These are phyloP conservation scores for Herpailurus yagouaroundi DNA, from an alignment of 2,113 vertebrate species.

Conservation along the genomic window DNA sequence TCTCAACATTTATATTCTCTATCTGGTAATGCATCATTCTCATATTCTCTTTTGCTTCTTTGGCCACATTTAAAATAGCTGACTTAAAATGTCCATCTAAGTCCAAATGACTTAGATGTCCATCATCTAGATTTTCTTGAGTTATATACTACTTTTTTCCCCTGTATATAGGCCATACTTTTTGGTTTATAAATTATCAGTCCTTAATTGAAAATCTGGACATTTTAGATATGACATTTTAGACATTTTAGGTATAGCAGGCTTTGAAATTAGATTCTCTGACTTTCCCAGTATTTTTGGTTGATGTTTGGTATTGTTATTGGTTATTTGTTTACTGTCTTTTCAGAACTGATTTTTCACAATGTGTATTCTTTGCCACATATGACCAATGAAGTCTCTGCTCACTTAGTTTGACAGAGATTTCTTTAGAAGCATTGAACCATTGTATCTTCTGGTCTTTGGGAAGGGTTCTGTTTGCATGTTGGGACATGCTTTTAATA, in stretches of 20 bases:
- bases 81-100: background rate
- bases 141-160: background rate
- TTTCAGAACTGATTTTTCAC: background rate
- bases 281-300: background rate
- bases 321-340: background rate
- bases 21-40: background rate
- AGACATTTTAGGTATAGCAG: background rate
- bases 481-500: background rate
- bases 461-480: background rate
- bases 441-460: background rate
- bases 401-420: background rate
- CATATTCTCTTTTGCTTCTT: background rate
- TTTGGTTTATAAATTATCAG: background rate
- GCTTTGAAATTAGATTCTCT: background rate
- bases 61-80: background rate
- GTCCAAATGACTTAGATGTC: no score
- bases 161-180: no score
- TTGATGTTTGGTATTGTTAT: background rate
- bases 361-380: background rate
- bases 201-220: background rate
- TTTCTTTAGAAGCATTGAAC: background rate
- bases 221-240: background rate
- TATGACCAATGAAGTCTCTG: background rate
- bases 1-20: background rate
- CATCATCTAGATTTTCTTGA: background rate